These are phyloP conservation scores for Nematopogon swammerdamellus DNA, from an alignment of 2,888 invertebrate genomes.

Conservation along the genomic window DNA sequence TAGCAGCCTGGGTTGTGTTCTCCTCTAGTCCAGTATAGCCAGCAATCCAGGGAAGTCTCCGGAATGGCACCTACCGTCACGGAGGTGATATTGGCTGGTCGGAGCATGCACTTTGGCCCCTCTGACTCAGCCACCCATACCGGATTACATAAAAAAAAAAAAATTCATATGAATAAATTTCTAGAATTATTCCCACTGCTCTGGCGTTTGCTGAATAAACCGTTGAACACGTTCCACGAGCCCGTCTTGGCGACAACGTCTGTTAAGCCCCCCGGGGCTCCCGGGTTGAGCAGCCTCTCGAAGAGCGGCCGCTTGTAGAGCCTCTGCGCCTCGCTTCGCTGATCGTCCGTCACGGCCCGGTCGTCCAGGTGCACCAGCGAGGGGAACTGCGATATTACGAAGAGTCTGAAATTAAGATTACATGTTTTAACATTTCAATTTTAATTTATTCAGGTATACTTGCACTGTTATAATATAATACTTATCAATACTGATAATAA, in stretches of 20 bases:
- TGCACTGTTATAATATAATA: no score
- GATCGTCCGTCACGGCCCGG: slow-evolving; percentile 62
- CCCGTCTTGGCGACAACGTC: no score
- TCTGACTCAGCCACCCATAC: no score
- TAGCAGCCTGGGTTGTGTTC: no score
- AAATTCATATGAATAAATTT: neutral
- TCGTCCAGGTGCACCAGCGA: slow-evolving; percentile 70
- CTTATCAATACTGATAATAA: no score
- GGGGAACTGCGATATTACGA: slow-evolving; percentile 70
- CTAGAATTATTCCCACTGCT: neutral
- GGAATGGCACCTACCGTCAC: no score
- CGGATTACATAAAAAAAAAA: neutral
- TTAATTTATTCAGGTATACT: neutral
- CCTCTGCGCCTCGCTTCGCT: slow-evolving; percentile 59
- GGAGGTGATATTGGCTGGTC: no score
- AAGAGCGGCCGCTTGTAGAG: slow-evolving; percentile 61
- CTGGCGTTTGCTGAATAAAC: no score
- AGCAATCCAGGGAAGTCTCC: no score
- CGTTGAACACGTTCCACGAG: no score
- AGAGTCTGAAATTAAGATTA: slow-evolving; percentile 56
- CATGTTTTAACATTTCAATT: neutral
- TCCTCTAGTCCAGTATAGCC: no score
- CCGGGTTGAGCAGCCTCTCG: slow-evolving; percentile 38
- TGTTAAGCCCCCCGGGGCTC: slow-evolving; percentile 9
- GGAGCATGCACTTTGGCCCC: no score